These are phyloP conservation scores for Echinometra lucunter DNA, from an alignment of 53 echinoderm and acorn worm genomes.

Conservation along the genomic window DNA sequence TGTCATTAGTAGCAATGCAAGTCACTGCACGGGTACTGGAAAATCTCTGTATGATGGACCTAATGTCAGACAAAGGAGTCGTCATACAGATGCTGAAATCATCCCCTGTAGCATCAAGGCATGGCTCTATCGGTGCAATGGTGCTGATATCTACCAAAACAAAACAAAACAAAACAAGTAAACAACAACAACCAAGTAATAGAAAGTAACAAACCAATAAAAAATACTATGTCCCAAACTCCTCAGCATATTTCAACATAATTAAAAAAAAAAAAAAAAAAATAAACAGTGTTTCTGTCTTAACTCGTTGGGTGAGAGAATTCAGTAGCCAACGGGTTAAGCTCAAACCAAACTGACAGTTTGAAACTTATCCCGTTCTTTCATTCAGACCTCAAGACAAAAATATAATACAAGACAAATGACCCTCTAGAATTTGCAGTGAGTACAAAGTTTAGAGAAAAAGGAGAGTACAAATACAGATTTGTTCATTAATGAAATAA, in stretches of 20 bases:
- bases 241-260: too few relatives aligned
- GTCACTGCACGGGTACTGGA: background rate
- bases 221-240: too few relatives aligned
- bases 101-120: constrained; percentile 18
- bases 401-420: background rate
- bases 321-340: too few relatives aligned
- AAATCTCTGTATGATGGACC: background rate
- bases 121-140: constrained; percentile 27
- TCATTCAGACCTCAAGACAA: background rate
- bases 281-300: too few relatives aligned
- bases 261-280: too few relatives aligned
- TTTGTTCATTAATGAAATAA: too few relatives aligned
- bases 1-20: background rate
- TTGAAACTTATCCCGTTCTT: background rate
- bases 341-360: too few relatives aligned
- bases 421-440: background rate
- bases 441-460: too few relatives aligned
- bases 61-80: background rate
- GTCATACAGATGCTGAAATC: constrained; percentile 28
- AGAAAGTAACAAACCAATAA: too few relatives aligned
- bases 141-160: background rate
- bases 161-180: background rate
- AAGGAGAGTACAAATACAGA: background rate
- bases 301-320: too few relatives aligned
- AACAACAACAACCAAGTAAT: too few relatives aligned